These are phyloP conservation scores for Origma solitaria DNA, from an alignment of 2,113 vertebrate genomes.

Conservation along the genomic window DNA sequence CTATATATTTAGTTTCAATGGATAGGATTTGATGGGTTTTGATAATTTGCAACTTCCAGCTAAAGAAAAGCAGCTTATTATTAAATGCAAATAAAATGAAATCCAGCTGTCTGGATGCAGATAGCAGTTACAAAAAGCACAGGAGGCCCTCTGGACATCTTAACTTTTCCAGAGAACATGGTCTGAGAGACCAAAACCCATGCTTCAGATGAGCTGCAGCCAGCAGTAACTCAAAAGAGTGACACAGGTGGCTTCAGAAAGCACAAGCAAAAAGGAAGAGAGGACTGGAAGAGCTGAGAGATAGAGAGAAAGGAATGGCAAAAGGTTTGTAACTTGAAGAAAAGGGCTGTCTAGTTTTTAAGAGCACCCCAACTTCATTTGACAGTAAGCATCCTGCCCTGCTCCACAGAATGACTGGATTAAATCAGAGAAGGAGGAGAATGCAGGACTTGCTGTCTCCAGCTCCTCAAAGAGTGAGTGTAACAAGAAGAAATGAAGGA, in stretches of 20 bases:
- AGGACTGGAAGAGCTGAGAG: background rate
- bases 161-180: conserved; percentile 45
- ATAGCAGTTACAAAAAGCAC: conserved; percentile 69
- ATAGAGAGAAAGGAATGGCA: background rate
- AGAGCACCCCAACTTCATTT: background rate
- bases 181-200: conserved; percentile 6
- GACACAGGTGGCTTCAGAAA: conserved; percentile 7
- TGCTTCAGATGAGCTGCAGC: conserved; percentile 32
- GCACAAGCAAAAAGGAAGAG: background rate
- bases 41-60: conserved; percentile 71
- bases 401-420: background rate
- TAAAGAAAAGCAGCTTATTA: conserved; percentile 72
- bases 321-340: background rate
- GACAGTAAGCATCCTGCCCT: background rate
- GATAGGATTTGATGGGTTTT: conserved; percentile 62
- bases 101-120: conserved; percentile 65
- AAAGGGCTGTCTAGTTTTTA: background rate
- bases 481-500: background rate
- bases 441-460: background rate
- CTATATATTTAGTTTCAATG: conserved; percentile 14
- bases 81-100: conserved; percentile 73
- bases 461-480: background rate
- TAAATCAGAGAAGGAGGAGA: background rate
- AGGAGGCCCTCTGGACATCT: conserved; percentile 63
- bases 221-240: conserved; percentile 26